These are phyloP conservation scores for Polydrusus cervinus DNA, from an alignment of 2,888 invertebrate species.

Conservation along the genomic window DNA sequence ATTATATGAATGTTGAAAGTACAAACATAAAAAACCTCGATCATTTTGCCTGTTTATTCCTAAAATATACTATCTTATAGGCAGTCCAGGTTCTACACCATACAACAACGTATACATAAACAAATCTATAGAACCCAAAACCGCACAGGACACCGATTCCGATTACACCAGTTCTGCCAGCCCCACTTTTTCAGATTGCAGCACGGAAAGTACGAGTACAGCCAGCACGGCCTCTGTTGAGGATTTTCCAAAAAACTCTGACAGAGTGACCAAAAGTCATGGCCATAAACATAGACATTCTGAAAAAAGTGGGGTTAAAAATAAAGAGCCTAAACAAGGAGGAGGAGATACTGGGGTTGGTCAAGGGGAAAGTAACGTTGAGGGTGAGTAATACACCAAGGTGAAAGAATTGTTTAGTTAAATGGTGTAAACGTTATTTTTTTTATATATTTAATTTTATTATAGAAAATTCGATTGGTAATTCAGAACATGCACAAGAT, in stretches of 20 bases:
- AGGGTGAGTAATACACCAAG: conserved; percentile 14
- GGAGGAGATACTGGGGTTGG: neutral
- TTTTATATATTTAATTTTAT: conserved; percentile 46
- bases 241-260: conserved; percentile 44
- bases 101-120: conserved; percentile 69
- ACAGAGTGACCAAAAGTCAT: conserved; percentile 34
- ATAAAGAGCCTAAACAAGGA: neutral
- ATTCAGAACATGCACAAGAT: neutral
- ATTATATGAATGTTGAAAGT: too few relatives aligned
- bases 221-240: conserved; percentile 60
- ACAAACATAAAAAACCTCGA: too few relatives aligned
- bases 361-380: neutral
- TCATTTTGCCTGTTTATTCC: too few relatives aligned
- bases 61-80: conserved; percentile 52
- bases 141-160: conserved; percentile 59
- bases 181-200: conserved; percentile 64
- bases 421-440: too few relatives aligned
- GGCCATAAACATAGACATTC: conserved; percentile 25
- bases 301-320: conserved; percentile 13
- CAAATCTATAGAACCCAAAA: conserved; percentile 58
- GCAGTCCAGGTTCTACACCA: conserved; percentile 70
- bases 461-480: neutral
- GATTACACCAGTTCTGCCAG: conserved; percentile 65
- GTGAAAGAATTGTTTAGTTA: neutral
- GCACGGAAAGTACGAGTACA: conserved; percentile 57